A percentile compares a stretch with the other conserved stretches of the same genome.
Evolutionary conservation across 1,140 invertebrate genomes (phyloP).

Genomic region (Papilio helenus): DNA sequence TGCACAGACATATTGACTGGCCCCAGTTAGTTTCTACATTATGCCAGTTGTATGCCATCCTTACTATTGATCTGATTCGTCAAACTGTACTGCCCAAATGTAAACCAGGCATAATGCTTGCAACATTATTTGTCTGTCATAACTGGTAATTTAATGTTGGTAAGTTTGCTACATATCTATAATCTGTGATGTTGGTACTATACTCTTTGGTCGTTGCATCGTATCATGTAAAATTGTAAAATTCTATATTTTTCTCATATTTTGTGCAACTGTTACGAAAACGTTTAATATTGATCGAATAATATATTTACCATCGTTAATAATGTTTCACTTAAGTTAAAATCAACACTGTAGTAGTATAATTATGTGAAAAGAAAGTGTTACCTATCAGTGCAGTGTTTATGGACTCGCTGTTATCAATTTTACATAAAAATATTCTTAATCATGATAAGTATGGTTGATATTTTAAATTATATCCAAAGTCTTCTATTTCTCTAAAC

Average conservation of each 20-base stretch:
- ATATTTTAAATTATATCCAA: constrained; percentile 52
- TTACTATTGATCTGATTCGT: no score
- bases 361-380: constrained; percentile 32
- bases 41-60: no score
- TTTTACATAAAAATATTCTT: constrained; percentile 60
- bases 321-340: constrained; percentile 31
- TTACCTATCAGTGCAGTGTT: constrained; percentile 53
- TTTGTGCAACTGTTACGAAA: constrained; percentile 18
- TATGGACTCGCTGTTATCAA: constrained; percentile 73
- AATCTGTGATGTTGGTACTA: no score
- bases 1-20: no score
- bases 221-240: constrained; percentile 48
- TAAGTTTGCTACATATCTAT: no score
- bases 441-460: constrained; percentile 70
- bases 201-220: constrained; percentile 52
- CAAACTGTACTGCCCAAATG: no score
- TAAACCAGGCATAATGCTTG: constrained; percentile 36
- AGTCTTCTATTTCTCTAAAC: constrained; percentile 48
- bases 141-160: no score
- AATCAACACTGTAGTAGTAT: constrained; percentile 23
- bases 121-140: constrained; percentile 51
- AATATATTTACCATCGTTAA: constrained; percentile 46
- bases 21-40: no score
- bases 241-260: constrained; percentile 30
- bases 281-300: constrained; percentile 32